phyloP scores from a whole-genome alignment of 2,113 vertebrate species.

The Polyodon spathula region DNA sequence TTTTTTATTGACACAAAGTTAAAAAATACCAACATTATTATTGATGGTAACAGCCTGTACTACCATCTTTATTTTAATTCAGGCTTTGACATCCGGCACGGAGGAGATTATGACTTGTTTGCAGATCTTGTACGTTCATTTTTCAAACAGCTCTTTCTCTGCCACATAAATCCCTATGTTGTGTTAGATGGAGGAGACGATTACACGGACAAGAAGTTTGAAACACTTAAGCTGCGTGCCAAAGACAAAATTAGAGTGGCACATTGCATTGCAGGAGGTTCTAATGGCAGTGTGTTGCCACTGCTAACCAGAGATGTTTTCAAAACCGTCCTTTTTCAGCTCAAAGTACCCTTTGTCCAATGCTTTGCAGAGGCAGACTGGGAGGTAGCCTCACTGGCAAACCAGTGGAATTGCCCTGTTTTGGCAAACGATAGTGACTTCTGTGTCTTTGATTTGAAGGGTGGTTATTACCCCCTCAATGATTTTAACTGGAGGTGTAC shows the following conservation, averaged over 20 bases:
- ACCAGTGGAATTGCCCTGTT: slow-evolving; percentile 79
- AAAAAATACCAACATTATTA: slow-evolving; percentile 65
- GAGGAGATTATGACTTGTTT: slow-evolving; percentile 81
- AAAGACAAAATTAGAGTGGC: slow-evolving; percentile 68
- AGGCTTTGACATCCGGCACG: slow-evolving; percentile 60
- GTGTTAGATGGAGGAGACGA: slow-evolving; percentile 82
- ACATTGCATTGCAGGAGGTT: slow-evolving; percentile 53
- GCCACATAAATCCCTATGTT: slow-evolving; percentile 70
- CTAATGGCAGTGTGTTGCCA: slow-evolving; percentile 61
- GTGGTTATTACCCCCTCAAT: slow-evolving; percentile 70
- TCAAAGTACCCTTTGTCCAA: slow-evolving; percentile 68
- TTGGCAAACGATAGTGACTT: slow-evolving; percentile 89
- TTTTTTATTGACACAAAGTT: slow-evolving; percentile 69
- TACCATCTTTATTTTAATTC: slow-evolving; percentile 68
- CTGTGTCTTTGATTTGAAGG: slow-evolving; percentile 77
- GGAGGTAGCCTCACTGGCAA: slow-evolving; percentile 80
- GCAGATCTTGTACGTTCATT: slow-evolving; percentile 52
- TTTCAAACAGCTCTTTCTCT: slow-evolving; percentile 60
- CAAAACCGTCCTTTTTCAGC: slow-evolving; percentile 63
- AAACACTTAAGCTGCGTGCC: slow-evolving; percentile 62
- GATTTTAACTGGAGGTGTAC: slow-evolving; percentile 75
- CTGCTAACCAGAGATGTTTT: slow-evolving; percentile 69
- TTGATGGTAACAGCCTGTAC: slow-evolving; percentile 83
- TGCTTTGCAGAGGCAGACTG: slow-evolving; percentile 81
- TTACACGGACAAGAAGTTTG: slow-evolving; percentile 73